Conservation (phyloP, 2,797 vertebrate genomes). For the Ptychobarbus kaznakovi region DNA sequence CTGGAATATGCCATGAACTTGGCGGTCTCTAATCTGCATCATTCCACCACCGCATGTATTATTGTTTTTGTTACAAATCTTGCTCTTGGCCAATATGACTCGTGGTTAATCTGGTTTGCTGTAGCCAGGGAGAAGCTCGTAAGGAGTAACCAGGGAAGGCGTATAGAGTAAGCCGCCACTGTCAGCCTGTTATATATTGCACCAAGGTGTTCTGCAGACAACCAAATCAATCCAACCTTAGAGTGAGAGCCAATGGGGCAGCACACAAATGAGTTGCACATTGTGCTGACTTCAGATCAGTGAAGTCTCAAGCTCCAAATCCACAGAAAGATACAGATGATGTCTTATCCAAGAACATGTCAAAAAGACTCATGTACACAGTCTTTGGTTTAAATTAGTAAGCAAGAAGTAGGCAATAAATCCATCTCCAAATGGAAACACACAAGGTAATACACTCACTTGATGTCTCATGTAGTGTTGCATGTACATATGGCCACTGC, state of each 20-base stretch:
- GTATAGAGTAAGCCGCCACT: conserved; percentile 60
- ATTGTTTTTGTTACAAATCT: conserved; percentile 41
- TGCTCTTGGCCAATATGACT: conserved; percentile 29
- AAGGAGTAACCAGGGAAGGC: conserved; percentile 50
- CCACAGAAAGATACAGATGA: conserved; percentile 53
- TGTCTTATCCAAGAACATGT: conserved; percentile 27
- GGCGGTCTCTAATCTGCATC: not conserved
- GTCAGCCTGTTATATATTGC: conserved; percentile 72
- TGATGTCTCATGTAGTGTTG: conserved; percentile 99
- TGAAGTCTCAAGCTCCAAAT: conserved; percentile 40
- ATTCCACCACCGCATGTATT: conserved; percentile 4
- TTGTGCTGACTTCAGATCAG: conserved; percentile 58
- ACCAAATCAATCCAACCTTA: conserved; percentile 68
- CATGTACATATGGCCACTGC: conserved; percentile 92
- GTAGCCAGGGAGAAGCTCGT: conserved; percentile 56
- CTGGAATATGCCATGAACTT: not conserved
- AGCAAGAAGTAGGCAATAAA: not conserved
- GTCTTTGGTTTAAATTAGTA: conserved; percentile 5
- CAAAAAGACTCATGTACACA: conserved; percentile 7
- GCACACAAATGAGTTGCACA: conserved; percentile 58
- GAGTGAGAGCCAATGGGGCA: conserved; percentile 59
- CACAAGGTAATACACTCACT: conserved; percentile 75
- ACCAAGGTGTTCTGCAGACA: conserved; percentile 66
- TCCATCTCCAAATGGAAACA: not conserved
- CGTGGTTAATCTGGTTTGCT: conserved; percentile 50